A percentile compares a stretch with the other conserved stretches of the same genome.
phyloP scores from a whole-genome alignment of 2,888 invertebrate genomes.

The Argyresthia goedartella region DNA sequence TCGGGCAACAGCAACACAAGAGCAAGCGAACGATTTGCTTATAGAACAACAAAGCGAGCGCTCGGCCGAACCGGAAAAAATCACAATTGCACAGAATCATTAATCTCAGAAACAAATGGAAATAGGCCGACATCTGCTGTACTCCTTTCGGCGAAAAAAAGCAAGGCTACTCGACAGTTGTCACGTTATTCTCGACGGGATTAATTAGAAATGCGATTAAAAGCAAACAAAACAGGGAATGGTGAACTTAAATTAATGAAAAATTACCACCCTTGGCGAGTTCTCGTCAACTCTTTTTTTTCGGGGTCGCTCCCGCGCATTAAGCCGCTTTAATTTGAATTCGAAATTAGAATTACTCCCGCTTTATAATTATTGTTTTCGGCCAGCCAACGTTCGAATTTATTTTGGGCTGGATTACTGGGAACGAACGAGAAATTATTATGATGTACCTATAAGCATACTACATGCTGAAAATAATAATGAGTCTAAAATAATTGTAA shows the following conservation, averaged over 20 bases:
- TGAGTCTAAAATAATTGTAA: too few relatives aligned
- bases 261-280: conserved; percentile 70
- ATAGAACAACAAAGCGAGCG: conserved; percentile 62
- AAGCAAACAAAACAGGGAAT: conserved; percentile 72
- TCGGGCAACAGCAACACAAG: conserved; percentile 54
- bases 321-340: conserved; percentile 73
- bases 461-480: too few relatives aligned
- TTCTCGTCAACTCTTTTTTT: conserved; percentile 70
- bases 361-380: conserved; percentile 69
- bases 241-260: conserved; percentile 73
- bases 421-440: neutral
- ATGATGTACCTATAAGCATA: too few relatives aligned
- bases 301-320: conserved; percentile 69
- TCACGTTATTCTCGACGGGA: conserved; percentile 72
- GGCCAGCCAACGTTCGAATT: conserved; percentile 41
- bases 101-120: conserved; percentile 72
- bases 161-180: conserved; percentile 68
- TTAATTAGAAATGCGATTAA: conserved; percentile 72
- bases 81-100: conserved; percentile 70
- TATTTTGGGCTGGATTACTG: conserved; percentile 28
- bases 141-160: conserved; percentile 60
- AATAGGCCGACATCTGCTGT: conserved; percentile 71
- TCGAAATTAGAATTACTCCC: conserved; percentile 72
- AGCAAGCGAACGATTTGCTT: conserved; percentile 71
- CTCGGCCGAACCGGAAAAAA: conserved; percentile 62